Conservation (phyloP, 2,888 invertebrate genomes). For the Lasioglossum villosulum region DNA sequence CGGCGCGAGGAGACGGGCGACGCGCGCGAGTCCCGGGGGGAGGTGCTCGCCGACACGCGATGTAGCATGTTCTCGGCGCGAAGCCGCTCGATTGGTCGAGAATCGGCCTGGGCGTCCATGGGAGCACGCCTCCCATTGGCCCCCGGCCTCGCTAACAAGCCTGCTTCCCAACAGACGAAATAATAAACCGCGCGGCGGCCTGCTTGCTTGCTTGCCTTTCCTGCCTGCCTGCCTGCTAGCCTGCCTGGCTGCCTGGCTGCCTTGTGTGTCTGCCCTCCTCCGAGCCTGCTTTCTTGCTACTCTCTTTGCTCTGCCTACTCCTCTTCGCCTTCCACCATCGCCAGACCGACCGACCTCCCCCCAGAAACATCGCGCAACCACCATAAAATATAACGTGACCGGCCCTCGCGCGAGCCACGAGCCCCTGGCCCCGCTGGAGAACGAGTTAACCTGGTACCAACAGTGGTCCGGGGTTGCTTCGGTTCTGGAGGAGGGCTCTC, state of each 20-base stretch:
- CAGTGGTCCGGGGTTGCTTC: background rate
- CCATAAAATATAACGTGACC: slow-evolving; percentile 74
- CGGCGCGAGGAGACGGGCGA: slow-evolving; percentile 56
- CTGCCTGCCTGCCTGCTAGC: background rate
- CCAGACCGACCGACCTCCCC: slow-evolving; percentile 2
- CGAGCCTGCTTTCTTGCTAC: slow-evolving; percentile 52
- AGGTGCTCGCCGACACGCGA: slow-evolving; percentile 83
- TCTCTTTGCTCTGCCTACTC: slow-evolving; percentile 52
- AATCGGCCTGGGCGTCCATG: slow-evolving; percentile 80
- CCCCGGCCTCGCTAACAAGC: slow-evolving; percentile 79
- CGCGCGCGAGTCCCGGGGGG: slow-evolving; percentile 78
- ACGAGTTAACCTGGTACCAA: background rate
- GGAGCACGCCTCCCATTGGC: slow-evolving; percentile 81
- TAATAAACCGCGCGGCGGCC: slow-evolving; percentile 75
- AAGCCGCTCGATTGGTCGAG: slow-evolving; percentile 77
- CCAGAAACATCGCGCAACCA: slow-evolving; percentile 40
- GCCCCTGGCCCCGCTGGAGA: slow-evolving; percentile 11
- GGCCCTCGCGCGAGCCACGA: slow-evolving; percentile 50
- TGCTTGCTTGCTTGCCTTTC: slow-evolving; percentile 2
- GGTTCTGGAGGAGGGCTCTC: background rate
- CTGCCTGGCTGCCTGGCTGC: background rate
- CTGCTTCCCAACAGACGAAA: slow-evolving; percentile 81
- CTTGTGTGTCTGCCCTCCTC: slow-evolving; percentile 44
- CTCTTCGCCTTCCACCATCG: slow-evolving; percentile 20
- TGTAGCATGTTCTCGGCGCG: slow-evolving; percentile 80